A percentile compares a stretch with the other conserved stretches of the same genome.
phyloP scores from a whole-genome alignment of 2,797 vertebrate genomes.

The Hemitrygon akajei region DNA sequence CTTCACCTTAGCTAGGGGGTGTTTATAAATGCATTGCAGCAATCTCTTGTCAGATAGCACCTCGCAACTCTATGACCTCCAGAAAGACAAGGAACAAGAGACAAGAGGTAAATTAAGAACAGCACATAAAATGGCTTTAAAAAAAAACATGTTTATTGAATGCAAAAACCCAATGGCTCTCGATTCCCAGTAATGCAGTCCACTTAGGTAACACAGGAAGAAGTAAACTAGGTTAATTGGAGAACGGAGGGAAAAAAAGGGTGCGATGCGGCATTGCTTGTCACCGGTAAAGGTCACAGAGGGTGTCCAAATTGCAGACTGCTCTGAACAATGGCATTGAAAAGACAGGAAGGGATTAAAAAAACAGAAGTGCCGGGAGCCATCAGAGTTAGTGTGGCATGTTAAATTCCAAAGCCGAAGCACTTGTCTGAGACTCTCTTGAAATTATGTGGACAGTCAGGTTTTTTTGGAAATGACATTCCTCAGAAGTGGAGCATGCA shows the following conservation, averaged over 20 bases:
- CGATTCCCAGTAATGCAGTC: not conserved
- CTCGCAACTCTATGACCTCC: too few relatives aligned
- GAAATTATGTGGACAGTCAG: constrained; percentile 25
- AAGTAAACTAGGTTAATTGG: not conserved
- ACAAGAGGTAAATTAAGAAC: not conserved
- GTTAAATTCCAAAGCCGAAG: not conserved
- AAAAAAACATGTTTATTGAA: not conserved
- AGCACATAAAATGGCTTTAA: not conserved
- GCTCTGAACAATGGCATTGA: not conserved
- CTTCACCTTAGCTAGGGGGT: too few relatives aligned
- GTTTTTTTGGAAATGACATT: constrained; percentile 19
- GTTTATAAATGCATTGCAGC: too few relatives aligned
- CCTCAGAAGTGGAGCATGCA: not conserved
- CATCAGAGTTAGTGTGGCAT: not conserved
- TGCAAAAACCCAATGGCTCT: not conserved
- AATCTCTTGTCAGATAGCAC: too few relatives aligned
- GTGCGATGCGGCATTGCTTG: not conserved
- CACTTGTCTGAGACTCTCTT: not conserved
- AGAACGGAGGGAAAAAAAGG: not conserved
- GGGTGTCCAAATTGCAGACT: not conserved
- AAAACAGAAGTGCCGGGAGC: not conserved
- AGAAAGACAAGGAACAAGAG: not conserved
- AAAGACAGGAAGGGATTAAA: not conserved
- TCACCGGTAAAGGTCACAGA: not conserved
- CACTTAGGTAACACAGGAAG: not conserved